Base-by-base conservation (phyloP, 1,140 invertebrate species). In the Stratiolaelaps scimitus region DNA sequence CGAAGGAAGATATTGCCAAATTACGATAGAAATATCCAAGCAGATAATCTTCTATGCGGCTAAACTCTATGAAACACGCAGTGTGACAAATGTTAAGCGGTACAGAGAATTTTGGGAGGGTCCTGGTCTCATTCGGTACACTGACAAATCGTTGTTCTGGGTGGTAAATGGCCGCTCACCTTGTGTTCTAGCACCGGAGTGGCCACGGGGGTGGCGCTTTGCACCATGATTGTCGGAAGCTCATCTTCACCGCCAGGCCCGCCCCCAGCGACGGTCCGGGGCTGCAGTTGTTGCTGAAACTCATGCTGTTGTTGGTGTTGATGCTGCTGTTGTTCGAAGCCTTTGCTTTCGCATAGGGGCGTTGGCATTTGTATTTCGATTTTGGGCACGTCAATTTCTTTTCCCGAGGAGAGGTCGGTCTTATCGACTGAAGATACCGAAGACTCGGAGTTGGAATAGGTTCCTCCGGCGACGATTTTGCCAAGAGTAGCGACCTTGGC, bases 191-290 rank as follows among this genome's bases (percentile, higher is more conserved):
- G 53, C 53, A 60, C 53, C 53, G 53, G 53, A 29, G 53, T 60
- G 53, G 53, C 53, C 53, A 60, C 53, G 26, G 53, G 53, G 15
- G 53, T 60, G 17, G 53, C 53, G 23, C 53, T 60, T 34, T 60
- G 53, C 15, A 60, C 53, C 53, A 60, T 60, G 53, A 60, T 60
- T 60, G 53, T 60, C 53, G 53, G 53, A 23, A 60, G 53, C 53
- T 60, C 23, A 17, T 60, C 53, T 26, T 26, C 34, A 40, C 34
- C 10, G 34, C 34, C 34, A 10, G 10, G 34, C 10, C 34, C 34
- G 34, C 10, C 34, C 5, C 4, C 4, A 6, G 5, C 34, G 34
- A 4, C 10, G 0, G 34, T 4, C 34, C 34, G 4, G 34, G 34
- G 34, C 34, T 40, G 34, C 10, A 40, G 5, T 40, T 40, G 34